Evolutionary conservation across 1,140 invertebrate genomes (phyloP), one percentile per base, ranked within the genome.

Genomic region (Zaprionus nigranus): DNA sequence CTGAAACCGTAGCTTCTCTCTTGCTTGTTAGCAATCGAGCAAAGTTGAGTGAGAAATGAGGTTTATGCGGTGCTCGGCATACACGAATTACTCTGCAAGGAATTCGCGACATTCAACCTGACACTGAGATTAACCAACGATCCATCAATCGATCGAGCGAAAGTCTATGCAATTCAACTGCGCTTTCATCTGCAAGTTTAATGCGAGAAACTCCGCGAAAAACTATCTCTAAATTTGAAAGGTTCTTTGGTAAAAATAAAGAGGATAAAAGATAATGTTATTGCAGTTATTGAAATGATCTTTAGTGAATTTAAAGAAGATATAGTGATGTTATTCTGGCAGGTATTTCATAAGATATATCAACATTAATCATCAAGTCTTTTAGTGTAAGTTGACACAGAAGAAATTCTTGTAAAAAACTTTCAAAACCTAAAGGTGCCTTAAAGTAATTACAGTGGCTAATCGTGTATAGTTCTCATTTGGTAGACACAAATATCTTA

Each of bases 1-100:
- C 24, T 36, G 58, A 34, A 65, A 62, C 62, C 64, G 28, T 62
- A 46, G 72, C 60, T 73, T 57, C 59, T 51, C 12, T 51, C 3
- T 20, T 12, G 51, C 69, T 77, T 73, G 62, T 61, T 73, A 67
- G 59, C 53, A 46, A 46, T 46, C 40, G 40, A 46, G 59, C 56
- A 3, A 34, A 34, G 30, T 34, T 34, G 30, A 34, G 9, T 34
- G 30, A 34, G 56, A 49, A 60, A 72, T 57, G 22, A 38, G 63
- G 75, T 77, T 66, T 67, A 73, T 73, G 70, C 68, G 53, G 24
- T 40, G 51, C 26, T 12, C 34, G 70, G 67, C 81, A 79, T 81
- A 78, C 60, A 43, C 17, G 67, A 43, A 63, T 58, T 68, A 24
- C 30, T 5, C 13, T 12, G 13, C 3, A 7, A 17, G 40, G 40